Conservation (phyloP, 2,888 invertebrate genomes). For the Sarcophaga subvicina region DNA sequence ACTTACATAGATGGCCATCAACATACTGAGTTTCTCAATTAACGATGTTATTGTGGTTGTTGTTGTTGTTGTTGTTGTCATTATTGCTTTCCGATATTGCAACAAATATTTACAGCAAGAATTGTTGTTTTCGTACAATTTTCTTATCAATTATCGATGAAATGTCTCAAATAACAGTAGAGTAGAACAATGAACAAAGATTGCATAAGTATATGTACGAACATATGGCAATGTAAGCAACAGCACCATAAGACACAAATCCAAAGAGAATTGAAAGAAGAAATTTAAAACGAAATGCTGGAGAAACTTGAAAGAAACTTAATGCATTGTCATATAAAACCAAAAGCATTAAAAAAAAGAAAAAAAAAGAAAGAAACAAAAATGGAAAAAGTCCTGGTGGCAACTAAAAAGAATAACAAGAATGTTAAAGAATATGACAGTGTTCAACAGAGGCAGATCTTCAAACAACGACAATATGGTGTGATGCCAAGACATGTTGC, state of each 20-base stretch:
- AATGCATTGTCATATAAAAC: constrained; percentile 64
- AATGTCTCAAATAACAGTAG: constrained; percentile 64
- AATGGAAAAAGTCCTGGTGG: not conserved
- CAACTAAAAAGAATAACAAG: not conserved
- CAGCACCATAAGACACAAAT: not conserved
- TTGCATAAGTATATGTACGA: not conserved
- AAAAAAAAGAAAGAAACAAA: not conserved
- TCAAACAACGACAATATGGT: constrained; percentile 11
- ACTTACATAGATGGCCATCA: not conserved
- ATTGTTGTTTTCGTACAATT: constrained; percentile 33
- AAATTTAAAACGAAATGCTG: constrained; percentile 6
- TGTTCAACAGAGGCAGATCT: not conserved
- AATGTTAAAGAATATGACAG: not conserved
- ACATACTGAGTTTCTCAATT: not conserved
- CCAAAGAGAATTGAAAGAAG: not conserved
- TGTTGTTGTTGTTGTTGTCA: constrained; percentile 7
- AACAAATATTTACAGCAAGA: constrained; percentile 18
- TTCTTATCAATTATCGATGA: constrained; percentile 68
- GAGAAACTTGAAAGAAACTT: constrained; percentile 30
- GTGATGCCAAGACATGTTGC: constrained; percentile 40
- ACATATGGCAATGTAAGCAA: not conserved
- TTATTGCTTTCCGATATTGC: constrained; percentile 11
- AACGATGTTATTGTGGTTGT: not conserved
- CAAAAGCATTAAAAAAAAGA: constrained; percentile 8
- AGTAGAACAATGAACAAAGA: constrained; percentile 5